phyloP scores from a whole-genome alignment of 2,888 invertebrate genomes.

The Troglohyphantes excavatus region DNA sequence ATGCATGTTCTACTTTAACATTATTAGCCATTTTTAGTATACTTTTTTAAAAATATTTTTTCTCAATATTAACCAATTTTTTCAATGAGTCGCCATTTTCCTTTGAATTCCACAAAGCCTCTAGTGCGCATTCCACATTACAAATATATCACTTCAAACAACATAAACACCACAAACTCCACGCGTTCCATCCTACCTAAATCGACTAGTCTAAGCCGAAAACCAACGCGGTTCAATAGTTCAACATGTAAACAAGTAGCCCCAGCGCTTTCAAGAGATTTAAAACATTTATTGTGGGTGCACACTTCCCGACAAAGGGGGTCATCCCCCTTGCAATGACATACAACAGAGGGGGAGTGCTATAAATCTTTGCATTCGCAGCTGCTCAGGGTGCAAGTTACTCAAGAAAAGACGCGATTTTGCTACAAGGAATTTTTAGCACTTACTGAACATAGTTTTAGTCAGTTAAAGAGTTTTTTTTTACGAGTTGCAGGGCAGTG shows the following conservation, averaged over 20 bases:
- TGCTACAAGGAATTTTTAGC: slow-evolving; percentile 42
- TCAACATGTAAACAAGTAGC: background rate
- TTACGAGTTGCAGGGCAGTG: slow-evolving; percentile 23
- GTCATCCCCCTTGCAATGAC: too few species aligned
- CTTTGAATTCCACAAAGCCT: too few species aligned
- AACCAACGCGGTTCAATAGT: background rate
- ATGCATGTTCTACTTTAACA: too few species aligned
- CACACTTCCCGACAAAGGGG: background rate
- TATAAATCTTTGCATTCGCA: slow-evolving; percentile 25
- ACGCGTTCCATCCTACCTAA: background rate
- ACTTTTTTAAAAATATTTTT: too few species aligned
- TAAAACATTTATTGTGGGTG: background rate
- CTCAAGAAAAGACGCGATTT: slow-evolving; percentile 8
- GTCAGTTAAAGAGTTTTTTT: slow-evolving; percentile 38
- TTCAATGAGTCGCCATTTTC: too few species aligned
- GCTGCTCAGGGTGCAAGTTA: slow-evolving; percentile 32
- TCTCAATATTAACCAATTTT: too few species aligned
- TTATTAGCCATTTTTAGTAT: too few species aligned
- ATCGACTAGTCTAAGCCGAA: background rate
- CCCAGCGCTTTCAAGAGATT: background rate
- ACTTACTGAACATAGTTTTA: slow-evolving; percentile 37
- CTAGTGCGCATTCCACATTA: too few species aligned
- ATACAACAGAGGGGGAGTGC: background rate
- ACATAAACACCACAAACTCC: background rate
- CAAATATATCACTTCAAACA: background rate